Conservation (phyloP, 2,113 vertebrate genomes). For the Eonycteris spelaea region DNA sequence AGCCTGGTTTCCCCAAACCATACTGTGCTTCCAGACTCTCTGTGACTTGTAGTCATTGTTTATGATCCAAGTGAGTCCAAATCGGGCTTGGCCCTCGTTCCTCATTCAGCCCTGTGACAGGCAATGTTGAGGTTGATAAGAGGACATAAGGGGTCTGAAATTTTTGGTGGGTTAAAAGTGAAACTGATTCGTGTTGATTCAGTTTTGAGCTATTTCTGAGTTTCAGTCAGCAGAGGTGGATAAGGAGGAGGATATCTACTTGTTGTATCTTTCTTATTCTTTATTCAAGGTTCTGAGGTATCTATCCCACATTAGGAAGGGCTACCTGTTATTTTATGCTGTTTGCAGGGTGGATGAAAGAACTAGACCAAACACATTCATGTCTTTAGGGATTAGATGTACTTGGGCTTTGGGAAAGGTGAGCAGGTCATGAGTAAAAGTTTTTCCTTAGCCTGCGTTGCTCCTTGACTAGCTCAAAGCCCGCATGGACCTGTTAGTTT, state of each 20-base stretch:
- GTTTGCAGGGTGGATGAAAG: not conserved
- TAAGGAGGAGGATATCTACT: conserved; percentile 15
- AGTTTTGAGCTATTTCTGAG: conserved; percentile 12
- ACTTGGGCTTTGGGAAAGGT: not conserved
- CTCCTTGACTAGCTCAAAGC: not conserved
- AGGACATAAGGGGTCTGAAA: not conserved
- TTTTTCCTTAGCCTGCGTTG: conserved; percentile 22
- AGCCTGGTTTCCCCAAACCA: conserved; percentile 62
- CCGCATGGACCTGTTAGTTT: not conserved
- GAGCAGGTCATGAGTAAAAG: conserved; percentile 1
- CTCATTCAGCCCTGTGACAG: conserved; percentile 12
- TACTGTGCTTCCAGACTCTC: conserved; percentile 66
- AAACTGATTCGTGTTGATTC: conserved; percentile 27
- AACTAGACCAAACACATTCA: not conserved
- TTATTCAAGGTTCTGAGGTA: not conserved
- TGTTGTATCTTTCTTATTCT: conserved; percentile 22
- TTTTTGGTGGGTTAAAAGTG: conserved; percentile 22
- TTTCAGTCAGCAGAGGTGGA: conserved; percentile 5
- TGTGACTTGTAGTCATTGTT: conserved; percentile 72
- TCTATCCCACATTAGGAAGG: conserved; percentile 22
- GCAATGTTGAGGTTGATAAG: conserved; percentile 13
- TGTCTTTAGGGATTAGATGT: conserved; percentile 11
- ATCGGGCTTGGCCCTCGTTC: conserved; percentile 48
- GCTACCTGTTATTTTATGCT: conserved; percentile 39
- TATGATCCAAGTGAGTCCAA: conserved; percentile 51